Evolutionary conservation across 2,797 vertebrate species (phyloP).

Genomic region (Streptopelia turtur): DNA sequence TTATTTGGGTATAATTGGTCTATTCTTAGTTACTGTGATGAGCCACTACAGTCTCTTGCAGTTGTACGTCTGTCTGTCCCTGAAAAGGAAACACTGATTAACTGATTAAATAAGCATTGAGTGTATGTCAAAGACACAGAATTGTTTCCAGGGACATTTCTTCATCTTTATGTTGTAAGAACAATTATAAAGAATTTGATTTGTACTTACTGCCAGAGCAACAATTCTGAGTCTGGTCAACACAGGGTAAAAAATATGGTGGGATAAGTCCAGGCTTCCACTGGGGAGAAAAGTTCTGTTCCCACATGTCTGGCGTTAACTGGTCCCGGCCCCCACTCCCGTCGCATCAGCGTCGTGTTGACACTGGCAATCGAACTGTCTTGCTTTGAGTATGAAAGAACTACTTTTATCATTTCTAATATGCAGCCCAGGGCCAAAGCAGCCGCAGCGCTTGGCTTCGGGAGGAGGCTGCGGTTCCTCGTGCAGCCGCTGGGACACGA

Average conservation of each 20-base stretch:
- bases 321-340: background rate
- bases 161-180: conserved; percentile 37
- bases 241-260: conserved; percentile 22
- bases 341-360: conserved; percentile 56
- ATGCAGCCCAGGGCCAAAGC: conserved; percentile 73
- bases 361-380: conserved; percentile 65
- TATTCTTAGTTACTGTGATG: background rate
- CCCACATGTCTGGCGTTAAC: conserved; percentile 2
- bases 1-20: background rate
- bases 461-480: conserved; percentile 55
- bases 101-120: background rate
- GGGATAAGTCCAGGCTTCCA: conserved; percentile 2
- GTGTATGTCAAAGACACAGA: conserved; percentile 18
- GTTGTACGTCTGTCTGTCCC: background rate
- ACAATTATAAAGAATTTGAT: conserved; percentile 40
- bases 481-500: conserved; percentile 12
- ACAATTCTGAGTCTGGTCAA: conserved; percentile 34
- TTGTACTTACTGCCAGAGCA: conserved; percentile 54
- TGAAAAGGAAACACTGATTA: too few species aligned
- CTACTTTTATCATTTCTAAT: conserved; percentile 75
- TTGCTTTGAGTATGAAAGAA: conserved; percentile 65
- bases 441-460: conserved; percentile 66
- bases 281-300: conserved; percentile 26
- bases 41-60: background rate
- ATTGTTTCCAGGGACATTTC: conserved; percentile 16